Conservation (phyloP, 2,888 invertebrate genomes). For the Lycia hirtaria region DNA sequence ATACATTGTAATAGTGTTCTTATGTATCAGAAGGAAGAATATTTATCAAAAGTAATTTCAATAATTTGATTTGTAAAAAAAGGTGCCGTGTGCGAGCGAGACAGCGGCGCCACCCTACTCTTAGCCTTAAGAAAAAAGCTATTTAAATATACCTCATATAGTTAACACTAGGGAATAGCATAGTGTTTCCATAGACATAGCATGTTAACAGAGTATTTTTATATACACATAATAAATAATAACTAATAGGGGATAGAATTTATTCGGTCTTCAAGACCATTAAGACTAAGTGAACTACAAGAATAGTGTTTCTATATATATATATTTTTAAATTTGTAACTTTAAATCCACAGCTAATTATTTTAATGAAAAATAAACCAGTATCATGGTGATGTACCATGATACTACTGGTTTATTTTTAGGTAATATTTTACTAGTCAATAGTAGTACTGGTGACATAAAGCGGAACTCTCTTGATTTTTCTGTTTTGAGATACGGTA, state of each 20-base stretch:
- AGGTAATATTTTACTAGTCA: too few relatives aligned
- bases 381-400: background rate
- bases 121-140: too few relatives aligned
- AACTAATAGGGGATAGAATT: constrained; percentile 1
- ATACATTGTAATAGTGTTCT: too few relatives aligned
- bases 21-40: too few relatives aligned
- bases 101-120: too few relatives aligned
- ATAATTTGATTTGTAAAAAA: too few relatives aligned
- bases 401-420: too few relatives aligned
- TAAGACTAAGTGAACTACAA: constrained; percentile 4
- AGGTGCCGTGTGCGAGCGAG: too few relatives aligned
- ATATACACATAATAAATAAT: constrained; percentile 12
- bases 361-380: background rate
- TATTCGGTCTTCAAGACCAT: constrained; percentile 3
- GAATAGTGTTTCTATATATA: background rate
- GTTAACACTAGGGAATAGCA: background rate
- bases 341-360: background rate
- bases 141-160: background rate
- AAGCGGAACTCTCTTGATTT: too few relatives aligned
- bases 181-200: background rate
- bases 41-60: too few relatives aligned
- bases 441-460: too few relatives aligned
- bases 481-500: too few relatives aligned
- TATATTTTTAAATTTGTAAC: background rate
- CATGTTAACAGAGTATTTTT: background rate